These are phyloP conservation scores for Cercopithecus mona DNA, from an alignment of 2,113 vertebrate species.

Conservation along the genomic window DNA sequence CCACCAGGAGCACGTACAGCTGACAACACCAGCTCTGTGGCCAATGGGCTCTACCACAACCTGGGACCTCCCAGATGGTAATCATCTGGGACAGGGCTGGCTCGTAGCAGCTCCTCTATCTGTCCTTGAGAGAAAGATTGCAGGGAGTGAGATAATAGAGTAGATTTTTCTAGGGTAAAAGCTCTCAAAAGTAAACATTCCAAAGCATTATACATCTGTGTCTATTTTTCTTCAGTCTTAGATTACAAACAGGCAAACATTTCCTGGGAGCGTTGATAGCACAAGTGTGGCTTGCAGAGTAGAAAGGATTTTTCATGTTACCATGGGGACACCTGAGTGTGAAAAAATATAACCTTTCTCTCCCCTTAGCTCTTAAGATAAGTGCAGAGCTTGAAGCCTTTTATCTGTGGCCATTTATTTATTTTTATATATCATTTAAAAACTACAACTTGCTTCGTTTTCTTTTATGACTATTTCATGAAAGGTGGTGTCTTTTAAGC, in stretches of 20 bases:
- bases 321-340: slow-evolving; percentile 18
- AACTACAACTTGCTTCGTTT: background rate
- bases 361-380: slow-evolving; percentile 8
- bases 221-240: slow-evolving; percentile 54
- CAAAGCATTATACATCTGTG: background rate
- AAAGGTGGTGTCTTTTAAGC: background rate
- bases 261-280: background rate
- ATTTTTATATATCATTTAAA: background rate
- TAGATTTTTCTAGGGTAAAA: slow-evolving; percentile 28
- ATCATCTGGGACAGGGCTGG: background rate
- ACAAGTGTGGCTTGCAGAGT: background rate
- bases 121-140: background rate
- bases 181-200: slow-evolving; percentile 57
- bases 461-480: background rate
- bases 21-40: background rate
- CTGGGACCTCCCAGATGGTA: background rate
- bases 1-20: accelerated
- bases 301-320: slow-evolving; percentile 19
- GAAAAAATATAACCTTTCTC: background rate
- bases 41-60: background rate
- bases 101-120: background rate
- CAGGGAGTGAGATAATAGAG: background rate
- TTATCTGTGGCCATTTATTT: slow-evolving; percentile 35
- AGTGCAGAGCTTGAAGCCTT: background rate
- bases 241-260: slow-evolving; percentile 42